Base-by-base conservation (phyloP, 2,113 vertebrate species). In the Nyctereutes procyonoides region DNA sequence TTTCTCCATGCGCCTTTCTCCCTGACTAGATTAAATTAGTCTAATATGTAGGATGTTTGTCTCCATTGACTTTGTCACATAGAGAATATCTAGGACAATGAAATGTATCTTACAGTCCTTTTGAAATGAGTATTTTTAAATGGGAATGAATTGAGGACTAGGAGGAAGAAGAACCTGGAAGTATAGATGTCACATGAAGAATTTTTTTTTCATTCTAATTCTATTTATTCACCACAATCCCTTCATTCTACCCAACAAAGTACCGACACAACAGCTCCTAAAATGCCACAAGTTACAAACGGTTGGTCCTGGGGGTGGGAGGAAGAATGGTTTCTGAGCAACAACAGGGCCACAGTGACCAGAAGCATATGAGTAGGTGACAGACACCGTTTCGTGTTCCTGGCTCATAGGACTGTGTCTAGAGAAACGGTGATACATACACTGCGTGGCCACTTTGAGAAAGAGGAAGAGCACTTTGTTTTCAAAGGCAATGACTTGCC, bases 181-280 rank as follows among this genome's bases (percentile, higher is more conserved):
- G 11, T 26, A 16, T 16, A 48, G 13, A 17, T 26, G 2, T 20
- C 16, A 32, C 20, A 51, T 30, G 58, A 67, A n/a, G 9, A 55
- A 38, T 4, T 19, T 60, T 43, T 43, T 43, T 43, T 43, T 43
- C 43, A 1, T 15, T 97, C 28, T 65, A 96, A 98, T 94, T 88
- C 96, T 95, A 90, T 99, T 99, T 99, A 99, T 99, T 99, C 90
- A 82, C 88, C 14, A 96, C 95, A 93, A 77, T 96, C 24, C 65
- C 80, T 88, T 92, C 12, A 15, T 87, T 97, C 97, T 98, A 98
- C 98, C 98, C 97, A 98, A 96, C 96, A 95, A 97, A 96, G 97
- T 98, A 99, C 98, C 98, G 98, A 98, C 98, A 98, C 98, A 98
- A 97, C 94, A 62, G 55, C 65, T 98, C 96, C 96, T 98, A 84